Base-by-base conservation (phyloP, 1,140 invertebrate genomes). In the Nasonia vitripennis region DNA sequence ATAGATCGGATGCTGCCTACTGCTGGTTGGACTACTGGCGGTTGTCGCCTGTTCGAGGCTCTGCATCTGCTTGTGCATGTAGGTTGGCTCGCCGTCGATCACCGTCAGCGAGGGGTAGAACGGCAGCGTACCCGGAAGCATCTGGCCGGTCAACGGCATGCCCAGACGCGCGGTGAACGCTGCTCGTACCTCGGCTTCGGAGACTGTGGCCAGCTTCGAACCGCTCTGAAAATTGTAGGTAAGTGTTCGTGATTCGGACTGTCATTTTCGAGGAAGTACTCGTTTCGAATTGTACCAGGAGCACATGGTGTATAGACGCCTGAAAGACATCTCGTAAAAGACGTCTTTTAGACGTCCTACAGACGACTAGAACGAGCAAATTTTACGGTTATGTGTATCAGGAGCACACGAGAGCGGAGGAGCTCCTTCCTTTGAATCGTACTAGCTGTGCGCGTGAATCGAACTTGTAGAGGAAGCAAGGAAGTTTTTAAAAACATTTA, bases 121-220 rank as follows among this genome's bases (percentile, higher is more conserved):
- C 48, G 96, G 96, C 89, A 97, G 92, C 9, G 95, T 96, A 70
- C 95, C 95, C 2, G 96, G 95, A 83, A 97, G 92, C 94, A 97
- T 95, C 89, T 96, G 95, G 23, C 95, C 95, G 2, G 96, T 96
- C 0, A 97, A 91, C 6, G 96, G 95, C 94, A 96, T 95, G 51
- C 96, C 96, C 77, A 97, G 92, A 23, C 96, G 94, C 1, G 96
- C 95, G 9, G 96, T 95, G 83, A 95, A 95, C 2, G 96, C 95
- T 0, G 96, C 96, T 83, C 96, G 94, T 1, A 97, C 94, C 89
- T 97, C 96, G 31, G 96, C 96, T 90, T 98, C 97, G n/a, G 96
- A 96, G 23, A 96, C 95, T 11, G 95, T 94, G 5, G 95, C 93
- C 71, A 95, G 89, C 91, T 95, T 95, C 41, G 91, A 91, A 70